These are phyloP conservation scores for Oncorhynchus keta DNA, from an alignment of 2,113 vertebrate species.

Conservation along the genomic window DNA sequence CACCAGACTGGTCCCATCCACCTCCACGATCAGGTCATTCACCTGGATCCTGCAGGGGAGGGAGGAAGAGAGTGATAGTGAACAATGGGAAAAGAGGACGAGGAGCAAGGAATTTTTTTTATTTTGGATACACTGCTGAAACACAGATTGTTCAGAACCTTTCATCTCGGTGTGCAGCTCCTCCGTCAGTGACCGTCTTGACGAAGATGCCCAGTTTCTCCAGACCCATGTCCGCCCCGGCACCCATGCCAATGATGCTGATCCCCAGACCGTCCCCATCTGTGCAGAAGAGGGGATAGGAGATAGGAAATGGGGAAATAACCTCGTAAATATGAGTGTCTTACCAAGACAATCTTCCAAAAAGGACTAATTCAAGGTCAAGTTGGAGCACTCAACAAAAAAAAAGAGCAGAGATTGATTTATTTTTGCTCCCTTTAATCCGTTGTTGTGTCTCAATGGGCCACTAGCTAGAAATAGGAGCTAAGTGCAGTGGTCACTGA, in stretches of 20 bases:
- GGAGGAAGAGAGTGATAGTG: background rate
- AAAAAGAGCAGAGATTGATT: no score
- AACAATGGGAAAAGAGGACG: background rate
- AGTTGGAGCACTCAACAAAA: no score
- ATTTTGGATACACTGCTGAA: background rate
- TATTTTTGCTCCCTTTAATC: no score
- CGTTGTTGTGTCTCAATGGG: no score
- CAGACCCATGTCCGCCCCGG: conserved; percentile 93
- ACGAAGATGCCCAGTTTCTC: conserved; percentile 97
- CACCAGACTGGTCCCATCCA: conserved; percentile 93
- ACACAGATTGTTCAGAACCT: conserved; percentile 63
- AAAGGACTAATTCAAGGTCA: no score
- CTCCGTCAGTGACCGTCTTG: conserved; percentile 92
- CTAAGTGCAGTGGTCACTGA: no score
- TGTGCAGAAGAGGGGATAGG: conserved; percentile 44
- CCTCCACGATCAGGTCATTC: conserved; percentile 94
- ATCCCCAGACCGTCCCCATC: conserved; percentile 91
- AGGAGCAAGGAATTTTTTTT: background rate
- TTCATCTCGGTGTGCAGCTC: conserved; percentile 88
- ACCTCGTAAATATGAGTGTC: no score
- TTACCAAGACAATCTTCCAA: no score
- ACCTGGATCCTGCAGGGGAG: conserved; percentile 85
- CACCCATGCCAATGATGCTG: conserved; percentile 97
- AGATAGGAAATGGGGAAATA: no score
- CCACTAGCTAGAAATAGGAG: no score